Evolutionary conservation across 2,797 vertebrate genomes (phyloP), one percentile per base, ranked within the genome.

Genomic region (Enteromius afrohamiltoni): DNA sequence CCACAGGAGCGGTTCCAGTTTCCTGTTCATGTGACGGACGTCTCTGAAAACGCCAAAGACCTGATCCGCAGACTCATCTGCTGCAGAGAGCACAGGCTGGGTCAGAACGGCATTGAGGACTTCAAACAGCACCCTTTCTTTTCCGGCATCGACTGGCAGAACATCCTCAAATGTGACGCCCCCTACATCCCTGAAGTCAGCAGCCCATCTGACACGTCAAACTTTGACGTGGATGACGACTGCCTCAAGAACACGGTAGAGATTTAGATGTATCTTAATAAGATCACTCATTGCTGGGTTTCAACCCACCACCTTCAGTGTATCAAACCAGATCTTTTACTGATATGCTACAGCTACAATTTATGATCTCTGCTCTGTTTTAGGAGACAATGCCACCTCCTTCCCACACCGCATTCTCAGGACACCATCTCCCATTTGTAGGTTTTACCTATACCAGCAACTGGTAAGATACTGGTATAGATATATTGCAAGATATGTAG

Each of bases 141-240:
- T 89, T 34, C 69, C 51, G 88, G 97, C 87, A 99, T 99, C 65
- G 95, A 97, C 47, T 99, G 98, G 98, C 97, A 98, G 73, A 97
- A 99, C 92, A 96, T 99, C 84, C 95, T 94, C 74, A 96, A 94
- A 65, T 99, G 98, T 86, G 98, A 99, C 88, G 98, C 98, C 88
- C 98, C 98, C 74, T 99, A 99, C 89, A 98, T 99, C 93, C 98
- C 98, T 42, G 98, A 99, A 94, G 98, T 99, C 94, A 99, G 98
- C 95, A 99, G 98, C 85, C 98, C 98, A 26, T 98, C 98, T 26
- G 98, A 99, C 88, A 99, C 98, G 3, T 99, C 98, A 45, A 99
- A 99, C 93, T 99, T 99, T 69, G 98, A 99, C 47, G 98, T 99
- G 85, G 98, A 99, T 76, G 98, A 99, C 26, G 98, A 99, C 90